Percentiles rank a stretch among this genome's conserved stretches.
Evolutionary conservation across 2,113 vertebrate species (phyloP).

Genomic region (Condylura cristata): DNA sequence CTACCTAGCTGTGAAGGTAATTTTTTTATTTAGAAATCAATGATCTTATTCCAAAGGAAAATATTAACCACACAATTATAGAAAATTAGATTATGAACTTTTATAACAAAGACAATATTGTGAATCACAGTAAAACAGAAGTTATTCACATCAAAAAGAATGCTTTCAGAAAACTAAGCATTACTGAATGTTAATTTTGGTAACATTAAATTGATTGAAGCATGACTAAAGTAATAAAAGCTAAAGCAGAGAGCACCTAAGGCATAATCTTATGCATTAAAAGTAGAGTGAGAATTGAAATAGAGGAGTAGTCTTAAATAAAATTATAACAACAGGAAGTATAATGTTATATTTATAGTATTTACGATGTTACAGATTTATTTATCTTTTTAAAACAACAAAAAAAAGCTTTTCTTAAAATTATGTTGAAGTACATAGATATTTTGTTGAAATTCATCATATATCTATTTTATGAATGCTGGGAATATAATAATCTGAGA

Average conservation of each 20-base stretch:
- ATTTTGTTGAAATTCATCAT: background rate
- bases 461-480: background rate
- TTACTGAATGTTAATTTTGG: slow-evolving; percentile 21
- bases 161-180: background rate
- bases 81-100: background rate
- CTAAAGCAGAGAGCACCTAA: background rate
- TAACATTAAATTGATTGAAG: slow-evolving; percentile 1
- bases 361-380: background rate
- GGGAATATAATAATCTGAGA: background rate
- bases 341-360: background rate
- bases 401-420: background rate
- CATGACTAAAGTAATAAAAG: background rate
- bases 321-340: background rate
- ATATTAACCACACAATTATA: background rate
- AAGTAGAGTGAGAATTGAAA: background rate
- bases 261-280: background rate
- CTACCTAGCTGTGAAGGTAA: background rate
- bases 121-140: background rate
- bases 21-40: background rate
- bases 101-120: background rate
- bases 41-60: background rate
- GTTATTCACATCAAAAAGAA: background rate
- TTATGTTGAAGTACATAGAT: background rate
- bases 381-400: background rate
- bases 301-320: background rate